Conservation (phyloP, 2,888 invertebrate species). For the Agapetus fuscipes region DNA sequence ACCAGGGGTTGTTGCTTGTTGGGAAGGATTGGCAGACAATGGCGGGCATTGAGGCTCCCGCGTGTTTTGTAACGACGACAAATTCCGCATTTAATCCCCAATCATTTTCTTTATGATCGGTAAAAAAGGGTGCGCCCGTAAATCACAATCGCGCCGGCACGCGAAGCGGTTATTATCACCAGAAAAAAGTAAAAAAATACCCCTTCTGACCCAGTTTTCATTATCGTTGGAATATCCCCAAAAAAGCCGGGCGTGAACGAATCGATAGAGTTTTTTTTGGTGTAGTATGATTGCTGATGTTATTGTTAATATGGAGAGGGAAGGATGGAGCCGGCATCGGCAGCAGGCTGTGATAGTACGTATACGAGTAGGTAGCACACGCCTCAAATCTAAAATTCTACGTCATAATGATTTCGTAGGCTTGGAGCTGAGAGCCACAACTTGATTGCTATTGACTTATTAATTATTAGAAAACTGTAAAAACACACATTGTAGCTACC, state of each 20-base stretch:
- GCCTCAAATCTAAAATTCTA: too few species aligned
- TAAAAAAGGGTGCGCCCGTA: constrained; percentile 16
- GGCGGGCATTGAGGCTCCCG: constrained; percentile 9
- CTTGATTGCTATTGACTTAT: too few species aligned
- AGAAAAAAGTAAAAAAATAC: constrained; percentile 9
- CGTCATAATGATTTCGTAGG: too few species aligned
- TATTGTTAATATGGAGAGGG: neutral
- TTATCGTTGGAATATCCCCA: constrained; percentile 11
- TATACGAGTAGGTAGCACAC: too few species aligned
- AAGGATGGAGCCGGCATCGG: neutral
- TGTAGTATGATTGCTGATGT: constrained; percentile 9
- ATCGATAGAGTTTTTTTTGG: constrained; percentile 14
- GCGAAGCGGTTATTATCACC: constrained; percentile 20
- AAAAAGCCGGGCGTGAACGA: constrained; percentile 20
- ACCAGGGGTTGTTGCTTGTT: too few species aligned
- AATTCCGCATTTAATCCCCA: constrained; percentile 21
- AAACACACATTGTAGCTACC: too few species aligned
- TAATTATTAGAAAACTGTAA: too few species aligned
- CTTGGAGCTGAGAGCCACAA: too few species aligned
- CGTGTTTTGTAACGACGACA: constrained; percentile 19
- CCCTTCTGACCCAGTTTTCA: constrained; percentile 22
- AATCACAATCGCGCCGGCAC: constrained; percentile 19
- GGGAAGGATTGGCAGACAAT: too few species aligned
- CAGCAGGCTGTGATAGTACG: too few species aligned
- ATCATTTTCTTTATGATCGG: constrained; percentile 12